Evolutionary conservation across 2,888 invertebrate genomes (phyloP).

Genomic region (Ornithoptera alexandrae): DNA sequence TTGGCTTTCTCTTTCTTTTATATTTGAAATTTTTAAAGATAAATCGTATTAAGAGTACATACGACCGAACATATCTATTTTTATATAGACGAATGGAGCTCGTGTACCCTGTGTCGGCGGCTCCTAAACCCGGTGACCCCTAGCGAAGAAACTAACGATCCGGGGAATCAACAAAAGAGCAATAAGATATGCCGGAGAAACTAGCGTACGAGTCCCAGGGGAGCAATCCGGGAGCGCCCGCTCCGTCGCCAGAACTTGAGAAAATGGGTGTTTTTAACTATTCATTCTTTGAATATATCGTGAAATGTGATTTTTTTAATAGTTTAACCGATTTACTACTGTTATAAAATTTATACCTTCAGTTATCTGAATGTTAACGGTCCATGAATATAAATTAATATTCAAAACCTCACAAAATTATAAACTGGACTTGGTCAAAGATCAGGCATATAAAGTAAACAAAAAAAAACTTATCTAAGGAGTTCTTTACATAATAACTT

Average conservation of each 20-base stretch:
- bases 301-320: slow-evolving; percentile 10
- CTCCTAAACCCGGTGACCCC: slow-evolving; percentile 54
- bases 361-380: background rate
- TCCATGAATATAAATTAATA: too few species aligned
- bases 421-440: too few species aligned
- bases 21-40: background rate
- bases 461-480: too few species aligned
- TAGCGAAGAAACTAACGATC: slow-evolving; percentile 79
- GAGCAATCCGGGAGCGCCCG: slow-evolving; percentile 49
- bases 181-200: slow-evolving; percentile 81
- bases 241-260: slow-evolving; percentile 52
- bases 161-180: slow-evolving; percentile 78
- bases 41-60: background rate
- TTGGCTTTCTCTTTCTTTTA: too few species aligned
- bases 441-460: too few species aligned
- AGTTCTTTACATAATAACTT: background rate
- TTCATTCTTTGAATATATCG: slow-evolving; percentile 34
- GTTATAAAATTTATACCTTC: background rate
- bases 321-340: background rate
- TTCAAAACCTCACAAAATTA: too few species aligned
- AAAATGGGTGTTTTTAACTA: slow-evolving; percentile 43
- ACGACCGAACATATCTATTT: slow-evolving; percentile 12
- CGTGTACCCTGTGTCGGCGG: slow-evolving; percentile 38
- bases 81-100: slow-evolving; percentile 23
- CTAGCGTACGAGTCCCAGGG: slow-evolving; percentile 72